phyloP scores from a whole-genome alignment of 2,888 invertebrate genomes.

The Linyphia triangularis region DNA sequence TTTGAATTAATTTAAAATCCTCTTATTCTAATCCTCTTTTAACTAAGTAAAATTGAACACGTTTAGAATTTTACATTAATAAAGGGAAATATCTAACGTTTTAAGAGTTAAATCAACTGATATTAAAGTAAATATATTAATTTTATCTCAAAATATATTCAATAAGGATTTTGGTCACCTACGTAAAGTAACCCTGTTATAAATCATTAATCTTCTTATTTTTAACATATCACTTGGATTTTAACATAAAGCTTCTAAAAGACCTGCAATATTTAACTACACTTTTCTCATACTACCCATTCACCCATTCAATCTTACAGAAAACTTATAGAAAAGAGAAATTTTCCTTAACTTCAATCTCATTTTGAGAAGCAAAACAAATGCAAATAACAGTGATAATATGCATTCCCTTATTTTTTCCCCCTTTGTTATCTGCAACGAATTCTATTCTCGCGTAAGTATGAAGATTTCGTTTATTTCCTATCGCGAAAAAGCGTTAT shows the following conservation, averaged over 20 bases:
- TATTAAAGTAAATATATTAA: no score
- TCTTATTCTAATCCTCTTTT: no score
- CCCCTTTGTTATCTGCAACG: neutral
- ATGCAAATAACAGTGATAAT: conserved; percentile 55
- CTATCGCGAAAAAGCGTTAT: neutral
- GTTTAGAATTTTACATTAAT: no score
- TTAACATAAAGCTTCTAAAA: conserved; percentile 29
- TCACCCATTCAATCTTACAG: neutral
- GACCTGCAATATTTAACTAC: neutral
- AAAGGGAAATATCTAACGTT: no score
- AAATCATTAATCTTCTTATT: neutral
- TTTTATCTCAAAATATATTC: no score
- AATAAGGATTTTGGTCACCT: neutral
- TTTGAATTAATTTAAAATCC: no score
- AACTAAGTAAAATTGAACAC: no score
- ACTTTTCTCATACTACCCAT: neutral
- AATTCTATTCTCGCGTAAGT: conserved; percentile 2
- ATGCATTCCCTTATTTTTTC: conserved; percentile 15
- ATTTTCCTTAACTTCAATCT: conserved; percentile 38
- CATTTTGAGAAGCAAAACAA: conserved; percentile 41
- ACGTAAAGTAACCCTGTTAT: neutral
- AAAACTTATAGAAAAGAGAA: neutral
- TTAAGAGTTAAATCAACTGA: no score
- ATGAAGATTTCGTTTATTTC: conserved; percentile 12
- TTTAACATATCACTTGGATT: conserved; percentile 17